Base-by-base conservation (phyloP, 1,140 invertebrate species). In the Drosophila tropicalis region DNA sequence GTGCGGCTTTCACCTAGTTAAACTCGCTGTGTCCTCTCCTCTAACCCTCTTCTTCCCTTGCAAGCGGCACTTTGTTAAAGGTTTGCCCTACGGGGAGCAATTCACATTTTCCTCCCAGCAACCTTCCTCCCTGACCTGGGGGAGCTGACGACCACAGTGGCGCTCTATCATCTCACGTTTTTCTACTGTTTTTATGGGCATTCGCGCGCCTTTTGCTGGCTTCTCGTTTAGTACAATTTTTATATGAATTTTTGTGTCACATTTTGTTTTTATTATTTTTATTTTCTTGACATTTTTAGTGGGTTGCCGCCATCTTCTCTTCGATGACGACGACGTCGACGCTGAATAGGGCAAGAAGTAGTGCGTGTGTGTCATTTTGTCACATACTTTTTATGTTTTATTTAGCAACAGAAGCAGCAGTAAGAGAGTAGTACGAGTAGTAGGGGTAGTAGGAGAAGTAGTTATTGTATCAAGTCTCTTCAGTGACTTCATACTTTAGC, bases 301-400 rank as follows among this genome's bases (percentile, higher is more conserved):
- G 73, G 71, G 70, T 65, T 58, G 56, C 32, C 56, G 15, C 34
- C 56, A 58, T 58, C 56, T 58, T 36, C 75, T 81, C 67, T 54
- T 40, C 67, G 58, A 51, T 57, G 55, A 58, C 7, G n/a, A 3
- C 9, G 41, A 4, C 10, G 9, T 34, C 15, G 10, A 51, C n/a
- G 19, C 9, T 2, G 12, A 13, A 2, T 13, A 39, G 12, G 12
- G 12, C 17, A 5, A 51, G 17, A 36, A 32, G 15, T 25, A 66
- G 60, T 72, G 67, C 77, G 72, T 70, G 61, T 77, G 79, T 72
- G 73, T 55, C 70, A 76, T 73, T 89, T 83, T 89, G 76, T 87
- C 83, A 87, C 83, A 87, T 87, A 87, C 71, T 87, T 89, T 82
- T 89, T 81, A 76, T 87, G 76, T 89, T 87, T 87, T 89, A 87